Conservation (phyloP, 2,113 vertebrate species). For the Python bivittatus region DNA sequence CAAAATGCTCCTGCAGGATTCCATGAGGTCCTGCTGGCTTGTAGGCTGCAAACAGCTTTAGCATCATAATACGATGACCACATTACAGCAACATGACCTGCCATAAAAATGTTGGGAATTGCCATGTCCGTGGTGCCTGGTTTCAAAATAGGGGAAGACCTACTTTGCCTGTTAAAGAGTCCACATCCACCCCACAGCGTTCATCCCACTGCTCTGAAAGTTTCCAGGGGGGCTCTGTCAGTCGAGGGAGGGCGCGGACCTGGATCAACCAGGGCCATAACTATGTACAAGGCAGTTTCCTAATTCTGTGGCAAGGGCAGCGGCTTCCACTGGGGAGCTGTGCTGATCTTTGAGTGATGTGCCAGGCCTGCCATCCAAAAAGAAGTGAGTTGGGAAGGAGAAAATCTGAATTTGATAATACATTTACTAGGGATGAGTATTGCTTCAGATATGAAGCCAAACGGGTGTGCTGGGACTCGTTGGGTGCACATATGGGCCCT, state of each 20-base stretch:
- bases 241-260: background rate
- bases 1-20: background rate
- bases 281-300: background rate
- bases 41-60: background rate
- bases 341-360: background rate
- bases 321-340: background rate
- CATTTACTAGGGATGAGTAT: background rate
- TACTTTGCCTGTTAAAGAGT: background rate
- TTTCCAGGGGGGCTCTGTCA: background rate
- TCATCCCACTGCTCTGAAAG: background rate
- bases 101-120: background rate
- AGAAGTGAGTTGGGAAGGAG: background rate
- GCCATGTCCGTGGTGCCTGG: rapidly evolving
- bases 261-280: background rate
- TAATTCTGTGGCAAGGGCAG: background rate
- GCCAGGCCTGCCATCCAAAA: background rate
- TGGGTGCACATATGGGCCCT: background rate
- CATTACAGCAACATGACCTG: background rate
- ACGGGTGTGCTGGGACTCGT: background rate
- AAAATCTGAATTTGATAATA: background rate
- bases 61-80: background rate
- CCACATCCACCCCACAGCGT: background rate
- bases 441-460: background rate
- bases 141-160: background rate
- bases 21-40: background rate